These are phyloP conservation scores for Formica exsecta DNA, from an alignment of 1,140 invertebrate genomes.

Conservation along the genomic window DNA sequence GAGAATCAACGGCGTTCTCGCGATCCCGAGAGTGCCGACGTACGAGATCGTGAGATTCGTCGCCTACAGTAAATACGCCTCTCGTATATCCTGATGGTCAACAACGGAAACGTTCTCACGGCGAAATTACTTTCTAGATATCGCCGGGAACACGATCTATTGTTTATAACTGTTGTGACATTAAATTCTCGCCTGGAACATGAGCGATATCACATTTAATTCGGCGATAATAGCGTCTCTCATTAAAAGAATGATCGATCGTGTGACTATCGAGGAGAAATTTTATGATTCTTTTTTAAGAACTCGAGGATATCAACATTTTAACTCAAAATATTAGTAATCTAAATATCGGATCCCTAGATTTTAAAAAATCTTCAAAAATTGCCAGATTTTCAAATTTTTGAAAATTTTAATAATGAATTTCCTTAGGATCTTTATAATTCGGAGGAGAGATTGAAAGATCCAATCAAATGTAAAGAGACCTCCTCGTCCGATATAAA, in stretches of 20 bases:
- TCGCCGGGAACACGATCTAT: background rate
- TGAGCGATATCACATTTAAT: slow-evolving; percentile 8
- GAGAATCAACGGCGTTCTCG: background rate
- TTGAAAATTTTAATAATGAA: background rate
- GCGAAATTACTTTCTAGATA: slow-evolving; percentile 37
- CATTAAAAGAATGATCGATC: slow-evolving; percentile 35
- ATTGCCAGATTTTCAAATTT: background rate
- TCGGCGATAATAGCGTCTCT: slow-evolving; percentile 15
- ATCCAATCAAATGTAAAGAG: background rate
- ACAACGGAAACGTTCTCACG: slow-evolving; percentile 44
- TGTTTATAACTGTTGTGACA: slow-evolving; percentile 28
- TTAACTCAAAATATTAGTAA: background rate
- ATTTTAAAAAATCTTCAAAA: background rate
- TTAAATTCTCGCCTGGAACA: background rate
- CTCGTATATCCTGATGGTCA: slow-evolving; percentile 42
- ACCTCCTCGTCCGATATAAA: background rate
- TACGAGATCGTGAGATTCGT: slow-evolving; percentile 27
- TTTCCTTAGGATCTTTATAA: background rate
- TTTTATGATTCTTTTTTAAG: background rate
- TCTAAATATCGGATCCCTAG: background rate
- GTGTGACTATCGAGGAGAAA: slow-evolving; percentile 37
- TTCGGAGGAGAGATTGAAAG: background rate
- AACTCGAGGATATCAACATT: background rate
- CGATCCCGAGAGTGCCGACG: background rate
- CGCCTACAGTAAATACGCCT: slow-evolving; percentile 6